Conservation (phyloP, 2,888 invertebrate species). For the Yponomeuta sedellus region DNA sequence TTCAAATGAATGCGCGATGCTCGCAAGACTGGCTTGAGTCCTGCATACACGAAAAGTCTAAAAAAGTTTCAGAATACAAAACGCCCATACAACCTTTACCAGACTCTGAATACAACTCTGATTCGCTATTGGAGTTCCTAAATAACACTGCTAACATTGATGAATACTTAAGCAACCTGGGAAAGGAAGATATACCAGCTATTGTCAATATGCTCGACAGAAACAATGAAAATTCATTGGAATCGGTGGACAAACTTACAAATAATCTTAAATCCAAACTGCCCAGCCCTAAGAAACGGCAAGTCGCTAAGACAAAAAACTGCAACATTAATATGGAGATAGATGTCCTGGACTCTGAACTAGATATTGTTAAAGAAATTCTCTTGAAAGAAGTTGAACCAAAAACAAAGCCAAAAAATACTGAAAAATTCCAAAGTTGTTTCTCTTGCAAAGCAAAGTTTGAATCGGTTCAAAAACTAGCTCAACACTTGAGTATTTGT, state of each 20-base stretch:
- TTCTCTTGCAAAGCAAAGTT: conserved; percentile 56
- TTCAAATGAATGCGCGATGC: conserved; percentile 62
- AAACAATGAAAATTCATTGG: conserved; percentile 43
- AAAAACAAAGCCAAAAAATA: conserved; percentile 26
- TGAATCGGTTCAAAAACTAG: conserved; percentile 47
- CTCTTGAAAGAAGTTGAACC: conserved; percentile 44
- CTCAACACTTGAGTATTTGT: conserved; percentile 58
- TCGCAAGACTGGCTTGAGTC: conserved; percentile 68
- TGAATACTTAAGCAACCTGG: conserved; percentile 61
- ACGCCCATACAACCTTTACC: conserved; percentile 59
- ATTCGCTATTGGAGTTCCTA: conserved; percentile 64
- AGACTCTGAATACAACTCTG: conserved; percentile 68
- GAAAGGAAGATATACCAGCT: conserved; percentile 66
- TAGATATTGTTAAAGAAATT: conserved; percentile 55
- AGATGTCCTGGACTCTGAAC: conserved; percentile 59
- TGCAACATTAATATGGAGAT: conserved; percentile 53
- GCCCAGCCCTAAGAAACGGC: conserved; percentile 53
- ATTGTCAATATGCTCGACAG: conserved; percentile 63
- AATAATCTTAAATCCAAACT: conserved; percentile 41
- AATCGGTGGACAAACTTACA: conserved; percentile 31
- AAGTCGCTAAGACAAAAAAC: conserved; percentile 31
- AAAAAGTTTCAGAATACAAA: conserved; percentile 49
- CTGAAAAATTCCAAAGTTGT: conserved; percentile 41
- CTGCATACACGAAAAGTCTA: conserved; percentile 44
- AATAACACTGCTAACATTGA: conserved; percentile 68